These are phyloP conservation scores for Poeciliopsis paucimaculata DNA, from an alignment of 2,797 vertebrate genomes.

Conservation along the genomic window DNA sequence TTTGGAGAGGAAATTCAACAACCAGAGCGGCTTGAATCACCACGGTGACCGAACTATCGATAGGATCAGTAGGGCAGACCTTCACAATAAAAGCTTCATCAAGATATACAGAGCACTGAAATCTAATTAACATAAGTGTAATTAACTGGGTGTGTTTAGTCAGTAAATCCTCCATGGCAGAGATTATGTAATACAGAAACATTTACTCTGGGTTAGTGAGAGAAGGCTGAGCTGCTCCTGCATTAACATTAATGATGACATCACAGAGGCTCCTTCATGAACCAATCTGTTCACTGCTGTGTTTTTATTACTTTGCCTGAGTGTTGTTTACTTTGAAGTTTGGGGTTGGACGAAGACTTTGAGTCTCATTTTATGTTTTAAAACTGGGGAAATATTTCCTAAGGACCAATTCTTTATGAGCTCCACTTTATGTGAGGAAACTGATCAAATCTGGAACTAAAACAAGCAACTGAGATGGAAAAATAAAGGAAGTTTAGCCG, in stretches of 20 bases:
- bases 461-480: too few species aligned
- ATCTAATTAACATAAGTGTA: neutral
- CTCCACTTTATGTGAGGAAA: too few species aligned
- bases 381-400: too few species aligned
- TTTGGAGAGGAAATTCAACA: neutral
- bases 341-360: neutral
- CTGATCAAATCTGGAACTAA: too few species aligned
- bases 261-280: too few species aligned
- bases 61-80: neutral
- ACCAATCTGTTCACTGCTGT: neutral
- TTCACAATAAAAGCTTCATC: neutral
- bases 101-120: neutral
- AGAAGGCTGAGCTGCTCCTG: neutral
- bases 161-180: neutral
- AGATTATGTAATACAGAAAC: neutral
- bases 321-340: neutral
- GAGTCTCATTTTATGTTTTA: neutral
- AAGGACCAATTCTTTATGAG: too few species aligned
- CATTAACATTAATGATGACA: neutral
- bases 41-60: neutral
- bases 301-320: neutral
- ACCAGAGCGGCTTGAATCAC: neutral
- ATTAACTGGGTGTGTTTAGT: neutral
- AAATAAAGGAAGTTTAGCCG: too few species aligned
- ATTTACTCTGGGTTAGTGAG: neutral